Conservation (phyloP, 2,113 vertebrate genomes). For the Campylorhamphus procurvoides region DNA sequence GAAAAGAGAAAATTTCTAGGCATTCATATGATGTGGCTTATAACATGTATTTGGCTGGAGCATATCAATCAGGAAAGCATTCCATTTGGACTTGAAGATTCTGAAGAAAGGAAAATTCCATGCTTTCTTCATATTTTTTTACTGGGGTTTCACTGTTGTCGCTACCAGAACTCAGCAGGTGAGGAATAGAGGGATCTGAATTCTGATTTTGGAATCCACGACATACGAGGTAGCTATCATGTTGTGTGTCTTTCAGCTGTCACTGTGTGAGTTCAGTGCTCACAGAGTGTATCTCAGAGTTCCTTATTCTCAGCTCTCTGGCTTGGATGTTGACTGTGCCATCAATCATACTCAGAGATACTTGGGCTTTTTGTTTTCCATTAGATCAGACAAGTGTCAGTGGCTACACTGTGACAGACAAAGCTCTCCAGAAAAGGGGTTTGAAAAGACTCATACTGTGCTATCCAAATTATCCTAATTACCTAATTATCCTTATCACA, state of each 20-base stretch:
- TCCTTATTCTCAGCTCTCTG: not conserved
- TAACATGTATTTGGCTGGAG: not conserved
- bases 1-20: not conserved
- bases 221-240: not conserved
- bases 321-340: not conserved
- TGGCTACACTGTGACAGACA: not conserved
- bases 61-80: not conserved
- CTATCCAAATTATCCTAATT: conserved; percentile 54
- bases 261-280: not conserved
- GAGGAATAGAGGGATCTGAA: not conserved
- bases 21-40: not conserved
- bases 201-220: not conserved
- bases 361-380: not conserved
- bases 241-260: not conserved
- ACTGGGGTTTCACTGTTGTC: rapidly evolving
- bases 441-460: conserved; percentile 31
- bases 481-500: conserved; percentile 58
- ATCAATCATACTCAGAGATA: not conserved
- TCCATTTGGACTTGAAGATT: not conserved
- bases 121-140: not conserved
- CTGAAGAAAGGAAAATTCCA: not conserved
- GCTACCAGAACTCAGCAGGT: not conserved
- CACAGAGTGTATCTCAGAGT: not conserved
- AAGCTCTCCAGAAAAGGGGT: conserved; percentile 30
- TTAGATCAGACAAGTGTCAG: not conserved